phyloP scores from a whole-genome alignment of 2,113 vertebrate genomes.

The Leiothrix lutea region DNA sequence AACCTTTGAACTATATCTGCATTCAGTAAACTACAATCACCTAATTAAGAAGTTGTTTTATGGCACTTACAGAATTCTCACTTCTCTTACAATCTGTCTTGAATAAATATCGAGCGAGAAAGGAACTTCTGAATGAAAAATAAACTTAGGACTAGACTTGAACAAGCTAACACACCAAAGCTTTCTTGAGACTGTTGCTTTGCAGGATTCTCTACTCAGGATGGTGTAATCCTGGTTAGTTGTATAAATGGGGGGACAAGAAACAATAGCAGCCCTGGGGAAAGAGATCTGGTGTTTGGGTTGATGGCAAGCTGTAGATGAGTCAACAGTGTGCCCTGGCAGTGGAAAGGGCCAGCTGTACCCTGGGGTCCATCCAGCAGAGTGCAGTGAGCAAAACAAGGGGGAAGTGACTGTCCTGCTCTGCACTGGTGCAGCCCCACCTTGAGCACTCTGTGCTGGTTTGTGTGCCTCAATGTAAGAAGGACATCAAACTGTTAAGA shows the following conservation, averaged over 20 bases:
- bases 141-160: background rate
- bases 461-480: background rate
- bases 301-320: background rate
- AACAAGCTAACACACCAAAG: background rate
- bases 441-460: background rate
- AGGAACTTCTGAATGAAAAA: background rate
- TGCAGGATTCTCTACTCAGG: background rate
- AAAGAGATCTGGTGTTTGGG: background rate
- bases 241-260: accelerated
- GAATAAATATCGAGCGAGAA: background rate
- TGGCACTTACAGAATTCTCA: background rate
- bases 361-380: background rate
- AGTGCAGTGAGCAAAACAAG: accelerated
- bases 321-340: background rate
- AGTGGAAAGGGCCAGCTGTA: background rate
- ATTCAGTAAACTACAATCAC: background rate
- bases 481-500: background rate
- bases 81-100: background rate
- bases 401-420: background rate
- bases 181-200: background rate
- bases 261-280: background rate
- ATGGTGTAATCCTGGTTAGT: background rate
- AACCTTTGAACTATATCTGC: background rate
- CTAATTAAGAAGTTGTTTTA: background rate
- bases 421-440: background rate